These are phyloP conservation scores for Semnornis frantzii DNA, from an alignment of 2,113 vertebrate species.

Conservation along the genomic window DNA sequence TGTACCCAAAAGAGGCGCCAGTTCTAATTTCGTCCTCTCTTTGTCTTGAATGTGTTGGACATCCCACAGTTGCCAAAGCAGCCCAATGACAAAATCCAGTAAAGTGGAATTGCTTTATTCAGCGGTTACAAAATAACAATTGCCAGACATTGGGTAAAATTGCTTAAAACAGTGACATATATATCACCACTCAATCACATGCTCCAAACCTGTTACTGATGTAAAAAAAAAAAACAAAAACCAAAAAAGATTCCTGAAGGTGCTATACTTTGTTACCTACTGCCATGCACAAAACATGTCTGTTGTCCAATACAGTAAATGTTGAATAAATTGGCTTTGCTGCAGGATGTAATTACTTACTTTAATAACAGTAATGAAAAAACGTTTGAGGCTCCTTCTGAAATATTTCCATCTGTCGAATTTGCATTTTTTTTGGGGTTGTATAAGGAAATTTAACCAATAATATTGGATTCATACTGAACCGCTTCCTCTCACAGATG, in stretches of 20 bases:
- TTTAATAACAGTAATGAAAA: neutral
- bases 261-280: neutral
- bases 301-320: neutral
- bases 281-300: rapidly evolving
- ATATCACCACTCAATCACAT: neutral
- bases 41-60: neutral
- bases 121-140: neutral
- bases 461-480: neutral
- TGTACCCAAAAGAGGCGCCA: neutral
- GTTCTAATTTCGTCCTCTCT: neutral
- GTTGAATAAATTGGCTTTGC: neutral
- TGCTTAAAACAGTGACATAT: neutral
- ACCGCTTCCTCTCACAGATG: neutral
- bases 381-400: neutral
- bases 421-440: neutral
- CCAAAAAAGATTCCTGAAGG: neutral
- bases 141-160: neutral
- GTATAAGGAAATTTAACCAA: neutral
- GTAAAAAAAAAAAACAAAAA: neutral
- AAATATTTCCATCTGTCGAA: neutral
- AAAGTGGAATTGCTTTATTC: neutral
- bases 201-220: neutral
- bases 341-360: neutral
- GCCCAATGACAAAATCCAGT: neutral
- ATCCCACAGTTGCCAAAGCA: neutral